Evolutionary conservation across 2,797 vertebrate species (phyloP), one percentile per base, ranked within the genome.

Genomic region (Neosilurus hyrtlii): DNA sequence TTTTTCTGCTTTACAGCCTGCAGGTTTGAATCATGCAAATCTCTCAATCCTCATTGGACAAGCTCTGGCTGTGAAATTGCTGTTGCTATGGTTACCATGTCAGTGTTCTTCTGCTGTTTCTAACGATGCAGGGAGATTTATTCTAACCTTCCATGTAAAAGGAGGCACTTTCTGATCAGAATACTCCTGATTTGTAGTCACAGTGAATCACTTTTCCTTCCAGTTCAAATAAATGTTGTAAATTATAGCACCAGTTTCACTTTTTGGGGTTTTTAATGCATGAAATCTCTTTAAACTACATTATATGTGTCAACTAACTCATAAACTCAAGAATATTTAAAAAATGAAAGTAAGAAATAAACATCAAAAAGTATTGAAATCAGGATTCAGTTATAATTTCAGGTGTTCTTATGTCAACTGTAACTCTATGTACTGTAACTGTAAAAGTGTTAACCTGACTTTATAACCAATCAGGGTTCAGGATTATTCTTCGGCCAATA

Each of bases 41-140:
- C 54, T 22, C 54, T 11, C 18, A 12, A 9, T 61, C 30, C 35
- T n/a, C 30, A 76, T 5, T 43, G 74, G 30, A 24, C 3, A 6
- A 24, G 73, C 57, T 43, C 11, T 61, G 3, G 20, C 57, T 61
- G 30, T 43, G 56, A 20, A 76, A 76, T 37, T 76, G 20, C 56
- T 76, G 74, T 76, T 76, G 74, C 74, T 61, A 61, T 61, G 74
- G 74, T 76, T n/a, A 76, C 57, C 11, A 14, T 2, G 16, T 61
- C 35, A 15, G 30, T n/a, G 20, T 10, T 35, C 35, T 61, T n/a
- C 20, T 15, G 56, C 37, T 14, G 72, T 51, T 74, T 57, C 56
- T 74, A 30, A 30, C 15, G 9, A 20, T 1, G 24, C 51, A 20
- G 52, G 6, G 56, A 15, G 73, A 61, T 61, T n/a, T 7, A 43